phyloP scores from a whole-genome alignment of 53 echinoderm and acorn worm genomes.

The Echinometra lucunter region DNA sequence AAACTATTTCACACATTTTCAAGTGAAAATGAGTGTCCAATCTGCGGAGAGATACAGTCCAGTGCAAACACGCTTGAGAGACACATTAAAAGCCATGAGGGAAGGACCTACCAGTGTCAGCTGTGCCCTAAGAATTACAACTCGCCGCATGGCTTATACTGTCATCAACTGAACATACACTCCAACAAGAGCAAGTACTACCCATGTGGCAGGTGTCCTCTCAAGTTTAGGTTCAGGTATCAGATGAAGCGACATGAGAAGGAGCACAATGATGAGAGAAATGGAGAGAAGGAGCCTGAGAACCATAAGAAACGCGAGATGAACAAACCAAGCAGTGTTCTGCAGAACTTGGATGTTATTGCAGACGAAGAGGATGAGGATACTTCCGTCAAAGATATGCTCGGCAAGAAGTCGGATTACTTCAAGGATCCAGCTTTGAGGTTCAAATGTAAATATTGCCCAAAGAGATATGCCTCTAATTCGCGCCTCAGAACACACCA shows the following conservation, averaged over 20 bases:
- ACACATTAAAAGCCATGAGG: neutral
- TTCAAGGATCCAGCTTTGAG: neutral
- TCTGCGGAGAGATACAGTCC: neutral
- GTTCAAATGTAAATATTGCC: slow-evolving; percentile 5
- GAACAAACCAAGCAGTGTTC: neutral
- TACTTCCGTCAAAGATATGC: slow-evolving; percentile 14
- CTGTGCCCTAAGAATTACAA: neutral
- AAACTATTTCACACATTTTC: neutral
- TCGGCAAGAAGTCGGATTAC: neutral
- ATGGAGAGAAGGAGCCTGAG: neutral
- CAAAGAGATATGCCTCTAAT: neutral
- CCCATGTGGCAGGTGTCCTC: neutral
- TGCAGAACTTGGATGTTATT: neutral
- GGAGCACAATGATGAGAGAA: neutral
- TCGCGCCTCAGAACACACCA: neutral
- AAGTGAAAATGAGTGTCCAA: neutral
- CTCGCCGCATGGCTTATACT: neutral
- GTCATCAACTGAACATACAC: neutral
- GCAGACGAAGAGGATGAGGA: neutral
- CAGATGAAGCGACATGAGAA: neutral
- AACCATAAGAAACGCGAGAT: neutral
- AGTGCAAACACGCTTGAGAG: no score
- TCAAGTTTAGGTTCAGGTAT: neutral
- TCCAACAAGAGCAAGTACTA: neutral
- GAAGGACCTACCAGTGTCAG: neutral